A percentile compares a stretch with the other conserved stretches of the same genome.
Evolutionary conservation across 1,140 invertebrate genomes (phyloP).

Genomic region (Chelonus insularis): DNA sequence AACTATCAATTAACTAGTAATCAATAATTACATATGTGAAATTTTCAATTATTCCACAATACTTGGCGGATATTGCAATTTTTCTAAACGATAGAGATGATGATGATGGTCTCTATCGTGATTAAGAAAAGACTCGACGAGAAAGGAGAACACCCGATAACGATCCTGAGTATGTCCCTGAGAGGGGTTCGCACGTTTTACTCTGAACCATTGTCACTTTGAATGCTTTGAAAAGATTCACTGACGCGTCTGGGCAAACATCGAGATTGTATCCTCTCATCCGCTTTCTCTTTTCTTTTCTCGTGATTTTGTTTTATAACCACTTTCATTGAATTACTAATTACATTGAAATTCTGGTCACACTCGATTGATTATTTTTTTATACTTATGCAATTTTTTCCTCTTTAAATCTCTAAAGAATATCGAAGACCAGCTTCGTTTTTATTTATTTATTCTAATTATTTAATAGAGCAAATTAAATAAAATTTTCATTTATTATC

Average conservation of each 20-base stretch:
- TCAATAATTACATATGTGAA: no score
- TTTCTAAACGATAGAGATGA: neutral
- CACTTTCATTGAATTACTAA: slow-evolving; percentile 25
- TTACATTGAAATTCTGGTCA: no score
- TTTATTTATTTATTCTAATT: no score
- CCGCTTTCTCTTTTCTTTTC: neutral
- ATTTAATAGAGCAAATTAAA: no score
- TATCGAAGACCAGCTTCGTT: no score
- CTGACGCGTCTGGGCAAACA: slow-evolving; percentile 19
- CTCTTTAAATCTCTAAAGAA: no score
- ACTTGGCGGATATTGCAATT: neutral
- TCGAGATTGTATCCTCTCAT: slow-evolving; percentile 1
- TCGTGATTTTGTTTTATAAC: slow-evolving; percentile 23
- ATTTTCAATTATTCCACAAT: no score
- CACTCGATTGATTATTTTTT: no score
- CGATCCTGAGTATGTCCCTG: neutral
- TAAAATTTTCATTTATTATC: no score
- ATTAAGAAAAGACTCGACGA: neutral
- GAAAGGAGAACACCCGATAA: slow-evolving; percentile 3
- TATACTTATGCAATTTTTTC: no score
- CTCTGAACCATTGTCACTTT: slow-evolving; percentile 23
- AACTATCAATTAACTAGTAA: no score
- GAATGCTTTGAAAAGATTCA: neutral
- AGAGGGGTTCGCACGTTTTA: slow-evolving; percentile 25
- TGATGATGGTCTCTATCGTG: neutral